Evolutionary conservation across 1,140 invertebrate genomes (phyloP).

Genomic region (Tetramorium simillimum): DNA sequence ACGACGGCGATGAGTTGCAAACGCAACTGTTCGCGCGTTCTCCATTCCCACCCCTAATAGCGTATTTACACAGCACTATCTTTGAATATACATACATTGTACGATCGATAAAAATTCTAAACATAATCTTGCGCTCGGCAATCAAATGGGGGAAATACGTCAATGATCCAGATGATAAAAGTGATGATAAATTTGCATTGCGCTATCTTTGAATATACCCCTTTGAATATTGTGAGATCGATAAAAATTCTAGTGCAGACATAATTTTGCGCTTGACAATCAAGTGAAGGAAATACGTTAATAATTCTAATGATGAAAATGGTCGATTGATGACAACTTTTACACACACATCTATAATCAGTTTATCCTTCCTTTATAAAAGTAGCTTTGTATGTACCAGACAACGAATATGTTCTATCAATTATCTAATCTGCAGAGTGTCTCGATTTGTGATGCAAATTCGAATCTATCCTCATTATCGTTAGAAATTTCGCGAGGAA

Average conservation of each 20-base stretch:
- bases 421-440: neutral
- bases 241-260: too few relatives aligned
- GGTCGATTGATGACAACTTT: too few relatives aligned
- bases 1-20: constrained; percentile 25
- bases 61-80: constrained; percentile 9
- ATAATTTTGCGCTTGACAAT: too few relatives aligned
- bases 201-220: too few relatives aligned
- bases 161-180: too few relatives aligned
- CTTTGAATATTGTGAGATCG: too few relatives aligned
- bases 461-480: neutral
- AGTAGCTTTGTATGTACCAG: neutral
- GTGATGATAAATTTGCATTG: too few relatives aligned
- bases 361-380: too few relatives aligned
- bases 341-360: too few relatives aligned
- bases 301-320: too few relatives aligned
- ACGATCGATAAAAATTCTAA: constrained; percentile 7
- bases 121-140: neutral
- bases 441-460: neutral
- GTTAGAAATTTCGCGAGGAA: neutral
- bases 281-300: too few relatives aligned
- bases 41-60: constrained; percentile 14
- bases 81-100: neutral
- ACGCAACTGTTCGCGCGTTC: constrained; percentile 25
- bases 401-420: neutral
- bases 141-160: too few relatives aligned